These are phyloP conservation scores for Drosophila dives DNA, from an alignment of 2,888 invertebrate species.

Conservation along the genomic window DNA sequence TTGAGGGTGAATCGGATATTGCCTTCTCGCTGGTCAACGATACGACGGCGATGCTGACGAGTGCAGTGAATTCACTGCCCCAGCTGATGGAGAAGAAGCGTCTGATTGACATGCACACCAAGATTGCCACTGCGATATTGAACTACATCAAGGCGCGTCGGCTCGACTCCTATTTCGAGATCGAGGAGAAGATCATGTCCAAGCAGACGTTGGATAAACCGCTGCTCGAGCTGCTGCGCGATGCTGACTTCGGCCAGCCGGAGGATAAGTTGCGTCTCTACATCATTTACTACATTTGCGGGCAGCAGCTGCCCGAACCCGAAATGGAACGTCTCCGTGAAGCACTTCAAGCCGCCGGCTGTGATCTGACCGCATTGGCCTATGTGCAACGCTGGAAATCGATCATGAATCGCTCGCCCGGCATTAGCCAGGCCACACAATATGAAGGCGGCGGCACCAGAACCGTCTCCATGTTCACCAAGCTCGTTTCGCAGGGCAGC, in stretches of 20 bases:
- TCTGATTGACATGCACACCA: slow-evolving; percentile 99
- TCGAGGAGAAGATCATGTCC: slow-evolving; percentile 99
- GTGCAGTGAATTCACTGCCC: slow-evolving; percentile 97
- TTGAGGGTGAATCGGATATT: slow-evolving; percentile 94
- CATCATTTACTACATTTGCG: slow-evolving; percentile 96
- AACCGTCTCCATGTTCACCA: slow-evolving; percentile 99
- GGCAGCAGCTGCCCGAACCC: slow-evolving; percentile 90
- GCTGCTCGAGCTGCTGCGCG: slow-evolving; percentile 93
- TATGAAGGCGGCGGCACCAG: slow-evolving; percentile 97
- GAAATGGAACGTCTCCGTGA: slow-evolving; percentile 94
- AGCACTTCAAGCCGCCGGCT: slow-evolving; percentile 92
- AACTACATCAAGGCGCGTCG: slow-evolving; percentile 95
- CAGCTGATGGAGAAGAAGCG: slow-evolving; percentile 98
- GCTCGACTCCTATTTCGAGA: slow-evolving; percentile 97
- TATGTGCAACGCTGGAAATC: slow-evolving; percentile 96
- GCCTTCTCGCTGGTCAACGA: slow-evolving; percentile 95
- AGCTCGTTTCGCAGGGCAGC: slow-evolving; percentile 97
- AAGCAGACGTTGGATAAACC: slow-evolving; percentile 92
- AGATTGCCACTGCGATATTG: slow-evolving; percentile 96
- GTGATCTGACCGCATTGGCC: slow-evolving; percentile 93
- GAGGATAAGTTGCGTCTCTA: slow-evolving; percentile 97
- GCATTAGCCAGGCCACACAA: slow-evolving; percentile 88
- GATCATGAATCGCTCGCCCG: slow-evolving; percentile 82
- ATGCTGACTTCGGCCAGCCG: slow-evolving; percentile 93
- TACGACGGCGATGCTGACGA: slow-evolving; percentile 96